Percentiles rank a stretch among this genome's conserved stretches.
Evolutionary conservation across 2,888 invertebrate genomes (phyloP).

Genomic region (Coelinius sp.): DNA sequence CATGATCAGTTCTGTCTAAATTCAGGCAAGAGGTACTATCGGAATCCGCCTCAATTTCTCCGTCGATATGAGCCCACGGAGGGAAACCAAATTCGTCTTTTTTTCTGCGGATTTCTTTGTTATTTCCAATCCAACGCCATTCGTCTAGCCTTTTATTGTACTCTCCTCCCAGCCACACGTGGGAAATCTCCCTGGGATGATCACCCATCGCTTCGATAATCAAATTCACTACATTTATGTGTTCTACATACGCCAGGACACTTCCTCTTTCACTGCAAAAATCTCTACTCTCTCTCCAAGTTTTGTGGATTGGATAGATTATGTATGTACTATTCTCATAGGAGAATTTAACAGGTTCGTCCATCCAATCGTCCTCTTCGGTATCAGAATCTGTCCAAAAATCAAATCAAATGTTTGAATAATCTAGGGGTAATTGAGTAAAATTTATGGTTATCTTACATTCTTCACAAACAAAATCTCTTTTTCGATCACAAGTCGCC

Average conservation of each 20-base stretch:
- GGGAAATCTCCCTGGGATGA: slow-evolving; percentile 54
- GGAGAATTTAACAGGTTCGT: slow-evolving; percentile 53
- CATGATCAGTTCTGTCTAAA: slow-evolving; percentile 72
- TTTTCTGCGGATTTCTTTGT: slow-evolving; percentile 42
- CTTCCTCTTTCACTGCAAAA: slow-evolving; percentile 51
- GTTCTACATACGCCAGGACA: slow-evolving; percentile 48
- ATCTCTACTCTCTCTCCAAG: slow-evolving; percentile 53
- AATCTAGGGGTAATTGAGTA: not conserved
- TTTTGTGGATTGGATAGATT: slow-evolving; percentile 54
- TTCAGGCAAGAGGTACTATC: slow-evolving; percentile 72
- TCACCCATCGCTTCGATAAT: slow-evolving; percentile 58
- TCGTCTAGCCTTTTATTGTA: slow-evolving; percentile 39
- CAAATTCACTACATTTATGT: slow-evolving; percentile 46
- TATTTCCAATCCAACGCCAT: slow-evolving; percentile 53
- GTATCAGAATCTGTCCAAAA: slow-evolving; percentile 54
- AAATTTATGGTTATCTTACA: slow-evolving; percentile 49
- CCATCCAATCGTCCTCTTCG: slow-evolving; percentile 53
- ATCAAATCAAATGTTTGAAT: not conserved
- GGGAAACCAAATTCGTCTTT: slow-evolving; percentile 64
- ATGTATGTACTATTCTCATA: slow-evolving; percentile 52
- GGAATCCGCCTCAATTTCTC: slow-evolving; percentile 61
- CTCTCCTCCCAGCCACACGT: slow-evolving; percentile 55
- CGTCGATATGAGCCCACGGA: slow-evolving; percentile 67
- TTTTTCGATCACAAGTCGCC: slow-evolving; percentile 72
- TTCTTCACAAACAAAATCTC: slow-evolving; percentile 73